These are phyloP conservation scores for Xiphophorus birchmanni DNA, from an alignment of 2,797 vertebrate species.

Conservation along the genomic window DNA sequence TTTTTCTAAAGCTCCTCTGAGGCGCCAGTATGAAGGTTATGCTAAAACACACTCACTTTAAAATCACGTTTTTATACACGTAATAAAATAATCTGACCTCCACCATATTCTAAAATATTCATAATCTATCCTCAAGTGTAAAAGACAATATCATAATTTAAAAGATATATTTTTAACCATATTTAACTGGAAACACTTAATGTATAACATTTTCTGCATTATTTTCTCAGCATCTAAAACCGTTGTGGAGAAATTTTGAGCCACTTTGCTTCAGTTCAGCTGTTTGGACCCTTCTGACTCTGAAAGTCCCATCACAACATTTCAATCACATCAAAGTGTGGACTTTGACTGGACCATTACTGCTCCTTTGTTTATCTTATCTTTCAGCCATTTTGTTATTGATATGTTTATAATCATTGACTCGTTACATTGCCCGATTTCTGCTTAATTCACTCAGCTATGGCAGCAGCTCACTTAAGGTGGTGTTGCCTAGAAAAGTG, in stretches of 20 bases:
- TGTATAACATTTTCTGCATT: neutral
- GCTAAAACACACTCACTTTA: neutral
- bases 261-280: neutral
- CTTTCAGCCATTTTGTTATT: neutral
- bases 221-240: neutral
- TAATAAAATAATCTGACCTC: neutral
- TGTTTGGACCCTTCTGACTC: neutral
- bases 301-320: neutral
- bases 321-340: neutral
- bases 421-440: neutral
- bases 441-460: no score
- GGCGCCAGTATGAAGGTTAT: neutral
- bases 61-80: neutral
- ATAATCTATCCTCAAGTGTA: neutral
- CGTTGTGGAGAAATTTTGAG: neutral
- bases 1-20: slow-evolving; percentile 1
- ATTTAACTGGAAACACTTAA: neutral
- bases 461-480: neutral
- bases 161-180: neutral
- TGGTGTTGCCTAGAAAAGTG: neutral
- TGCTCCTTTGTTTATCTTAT: neutral
- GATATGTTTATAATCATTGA: neutral
- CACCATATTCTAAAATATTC: neutral
- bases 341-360: neutral
- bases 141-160: neutral